phyloP scores from a whole-genome alignment of 2,113 vertebrate genomes.

The Lagenorhynchus albirostris region DNA sequence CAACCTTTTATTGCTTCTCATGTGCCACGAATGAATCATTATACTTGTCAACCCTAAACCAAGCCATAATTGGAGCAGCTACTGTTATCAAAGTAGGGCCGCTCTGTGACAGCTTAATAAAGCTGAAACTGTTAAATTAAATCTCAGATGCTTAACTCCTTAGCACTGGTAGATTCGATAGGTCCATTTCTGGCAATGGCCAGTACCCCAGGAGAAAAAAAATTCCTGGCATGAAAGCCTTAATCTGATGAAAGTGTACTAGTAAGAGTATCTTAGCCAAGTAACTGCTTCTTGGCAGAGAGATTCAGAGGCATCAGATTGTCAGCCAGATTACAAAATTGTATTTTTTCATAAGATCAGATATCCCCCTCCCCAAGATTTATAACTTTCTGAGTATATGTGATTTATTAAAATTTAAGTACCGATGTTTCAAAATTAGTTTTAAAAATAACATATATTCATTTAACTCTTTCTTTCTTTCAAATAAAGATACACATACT shows the following conservation, averaged over 20 bases:
- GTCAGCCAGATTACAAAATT: conserved; percentile 74
- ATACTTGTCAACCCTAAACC: conserved; percentile 88
- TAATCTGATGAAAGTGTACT: conserved; percentile 82
- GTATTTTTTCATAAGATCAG: conserved; percentile 57
- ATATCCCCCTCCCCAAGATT: conserved; percentile 43
- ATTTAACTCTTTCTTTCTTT: conserved; percentile 41
- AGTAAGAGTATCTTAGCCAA: conserved; percentile 77
- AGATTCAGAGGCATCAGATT: conserved; percentile 73
- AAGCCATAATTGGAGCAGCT: conserved; percentile 88
- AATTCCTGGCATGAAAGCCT: conserved; percentile 63
- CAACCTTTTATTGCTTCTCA: conserved; percentile 85
- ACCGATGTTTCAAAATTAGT: conserved; percentile 39
- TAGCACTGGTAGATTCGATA: conserved; percentile 66
- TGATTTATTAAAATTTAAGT: conserved; percentile 46
- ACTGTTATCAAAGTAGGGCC: conserved; percentile 84
- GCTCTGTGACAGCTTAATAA: conserved; percentile 89
- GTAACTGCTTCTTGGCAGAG: conserved; percentile 73
- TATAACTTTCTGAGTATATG: conserved; percentile 51
- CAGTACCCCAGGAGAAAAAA: conserved; percentile 42
- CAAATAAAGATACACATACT: background rate
- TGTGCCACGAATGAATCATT: conserved; percentile 87
- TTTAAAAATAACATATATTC: conserved; percentile 2
- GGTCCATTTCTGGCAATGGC: conserved; percentile 71
- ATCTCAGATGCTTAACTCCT: conserved; percentile 83
- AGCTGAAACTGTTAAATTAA: conserved; percentile 89